phyloP scores from a whole-genome alignment of 2,113 vertebrate species.

The Dipodomys ordii region DNA sequence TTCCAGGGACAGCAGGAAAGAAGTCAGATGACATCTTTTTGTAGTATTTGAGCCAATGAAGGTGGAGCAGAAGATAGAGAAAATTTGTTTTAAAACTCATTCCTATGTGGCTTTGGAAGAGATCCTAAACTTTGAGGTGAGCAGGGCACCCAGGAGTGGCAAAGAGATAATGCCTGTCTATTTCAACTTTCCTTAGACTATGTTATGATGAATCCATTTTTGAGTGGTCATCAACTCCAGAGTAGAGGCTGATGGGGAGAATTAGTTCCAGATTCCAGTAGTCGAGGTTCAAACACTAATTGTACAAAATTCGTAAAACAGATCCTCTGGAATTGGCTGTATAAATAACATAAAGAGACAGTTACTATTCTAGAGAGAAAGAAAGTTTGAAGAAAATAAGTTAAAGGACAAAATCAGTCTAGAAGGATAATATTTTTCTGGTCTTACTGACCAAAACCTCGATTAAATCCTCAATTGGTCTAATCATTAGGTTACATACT shows the following conservation, averaged over 20 bases:
- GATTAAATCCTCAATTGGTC: background rate
- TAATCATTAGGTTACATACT: background rate
- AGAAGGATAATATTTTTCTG: background rate
- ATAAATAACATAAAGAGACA: conserved; percentile 20
- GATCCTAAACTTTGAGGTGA: conserved; percentile 54
- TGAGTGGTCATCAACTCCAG: background rate
- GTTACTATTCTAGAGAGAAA: background rate
- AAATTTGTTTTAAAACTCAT: background rate
- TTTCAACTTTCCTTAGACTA: conserved; percentile 56
- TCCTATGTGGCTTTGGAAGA: conserved; percentile 67
- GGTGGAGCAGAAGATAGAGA: conserved; percentile 51
- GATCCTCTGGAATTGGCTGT: conserved; percentile 12
- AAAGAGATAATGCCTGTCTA: conserved; percentile 40
- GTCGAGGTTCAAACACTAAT: background rate
- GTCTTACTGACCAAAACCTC: conserved; percentile 8
- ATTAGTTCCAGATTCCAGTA: conserved; percentile 64
- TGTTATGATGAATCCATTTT: conserved; percentile 35
- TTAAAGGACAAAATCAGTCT: background rate
- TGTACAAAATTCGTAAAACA: conserved; percentile 45
- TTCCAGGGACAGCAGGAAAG: conserved; percentile 44
- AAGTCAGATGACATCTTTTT: conserved; percentile 60
- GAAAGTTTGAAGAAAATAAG: background rate
- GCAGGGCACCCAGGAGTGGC: background rate
- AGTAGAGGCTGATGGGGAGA: background rate
- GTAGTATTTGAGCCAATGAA: conserved; percentile 46